A percentile compares a stretch with the other conserved stretches of the same genome.
phyloP scores from a whole-genome alignment of 1,140 invertebrate species.

The Augochlora pura region DNA sequence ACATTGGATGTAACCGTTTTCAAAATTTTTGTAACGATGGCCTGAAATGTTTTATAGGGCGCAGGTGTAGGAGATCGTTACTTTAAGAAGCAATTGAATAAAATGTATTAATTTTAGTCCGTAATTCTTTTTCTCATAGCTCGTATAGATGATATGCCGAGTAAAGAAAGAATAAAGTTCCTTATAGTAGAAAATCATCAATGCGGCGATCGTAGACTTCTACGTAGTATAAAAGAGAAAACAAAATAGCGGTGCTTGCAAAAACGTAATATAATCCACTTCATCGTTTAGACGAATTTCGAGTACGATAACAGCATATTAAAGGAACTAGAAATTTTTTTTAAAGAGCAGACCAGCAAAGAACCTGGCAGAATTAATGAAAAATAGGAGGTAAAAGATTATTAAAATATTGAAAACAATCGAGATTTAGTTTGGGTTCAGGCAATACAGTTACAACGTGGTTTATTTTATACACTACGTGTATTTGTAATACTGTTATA shows the following conservation, averaged over 20 bases:
- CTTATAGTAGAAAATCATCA: slow-evolving; percentile 36
- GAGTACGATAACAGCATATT: slow-evolving; percentile 16
- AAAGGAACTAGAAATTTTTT: slow-evolving; percentile 22
- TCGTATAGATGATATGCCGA: slow-evolving; percentile 25
- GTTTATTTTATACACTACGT: neutral
- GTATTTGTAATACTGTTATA: slow-evolving; percentile 6
- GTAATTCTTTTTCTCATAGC: slow-evolving; percentile 21
- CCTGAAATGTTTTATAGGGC: slow-evolving; percentile 26
- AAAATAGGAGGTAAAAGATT: slow-evolving; percentile 13
- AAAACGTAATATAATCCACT: slow-evolving; percentile 24
- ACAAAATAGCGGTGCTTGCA: slow-evolving; percentile 36
- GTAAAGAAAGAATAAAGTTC: slow-evolving; percentile 35
- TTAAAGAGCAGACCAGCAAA: neutral
- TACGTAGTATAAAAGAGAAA: slow-evolving; percentile 26
- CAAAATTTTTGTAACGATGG: slow-evolving; percentile 38
- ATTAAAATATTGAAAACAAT: neutral
- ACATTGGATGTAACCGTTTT: slow-evolving; percentile 49
- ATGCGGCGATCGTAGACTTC: slow-evolving; percentile 19
- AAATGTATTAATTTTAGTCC: slow-evolving; percentile 20
- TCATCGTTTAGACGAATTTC: slow-evolving; percentile 27
- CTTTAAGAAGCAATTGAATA: slow-evolving; percentile 16
- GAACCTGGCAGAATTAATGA: slow-evolving; percentile 7
- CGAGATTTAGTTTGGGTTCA: slow-evolving; percentile 7
- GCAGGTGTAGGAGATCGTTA: slow-evolving; percentile 9
- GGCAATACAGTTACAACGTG: neutral